phyloP scores from a whole-genome alignment of 2,113 vertebrate species.

The Stegostoma tigrinum region DNA sequence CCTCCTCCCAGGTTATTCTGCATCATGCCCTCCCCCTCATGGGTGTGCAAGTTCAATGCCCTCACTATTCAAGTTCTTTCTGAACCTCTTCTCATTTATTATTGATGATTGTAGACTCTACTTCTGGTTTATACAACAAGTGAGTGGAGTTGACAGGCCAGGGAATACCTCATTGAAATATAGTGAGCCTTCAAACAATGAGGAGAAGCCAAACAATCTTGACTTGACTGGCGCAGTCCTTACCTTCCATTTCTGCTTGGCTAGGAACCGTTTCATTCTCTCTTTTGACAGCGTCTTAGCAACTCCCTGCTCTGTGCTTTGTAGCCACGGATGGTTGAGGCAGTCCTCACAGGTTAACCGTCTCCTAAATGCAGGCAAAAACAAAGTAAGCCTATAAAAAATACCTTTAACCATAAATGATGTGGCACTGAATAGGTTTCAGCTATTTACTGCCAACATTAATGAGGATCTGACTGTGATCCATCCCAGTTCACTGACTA shows the following conservation, averaged over 20 bases:
- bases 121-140: background rate
- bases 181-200: no score
- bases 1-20: background rate
- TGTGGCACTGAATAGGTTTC: no score
- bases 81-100: background rate
- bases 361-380: constrained; percentile 38
- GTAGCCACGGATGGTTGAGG: constrained; percentile 71
- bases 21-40: background rate
- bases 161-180: no score
- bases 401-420: background rate
- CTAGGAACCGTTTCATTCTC: constrained; percentile 69
- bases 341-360: constrained; percentile 61
- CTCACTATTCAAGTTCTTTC: background rate
- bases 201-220: background rate
- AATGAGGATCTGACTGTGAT: no score
- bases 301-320: constrained; percentile 49
- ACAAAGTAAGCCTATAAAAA: no score
- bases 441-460: no score
- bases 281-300: constrained; percentile 65
- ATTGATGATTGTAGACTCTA: background rate
- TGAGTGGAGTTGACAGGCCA: background rate
- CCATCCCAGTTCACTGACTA: background rate
- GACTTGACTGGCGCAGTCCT: background rate
- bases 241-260: constrained; percentile 74
- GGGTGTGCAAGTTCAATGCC: background rate